Evolutionary conservation across 2,888 invertebrate species (phyloP), one percentile per base, ranked within the genome.

Genomic region (Platycnemis pennipes): DNA sequence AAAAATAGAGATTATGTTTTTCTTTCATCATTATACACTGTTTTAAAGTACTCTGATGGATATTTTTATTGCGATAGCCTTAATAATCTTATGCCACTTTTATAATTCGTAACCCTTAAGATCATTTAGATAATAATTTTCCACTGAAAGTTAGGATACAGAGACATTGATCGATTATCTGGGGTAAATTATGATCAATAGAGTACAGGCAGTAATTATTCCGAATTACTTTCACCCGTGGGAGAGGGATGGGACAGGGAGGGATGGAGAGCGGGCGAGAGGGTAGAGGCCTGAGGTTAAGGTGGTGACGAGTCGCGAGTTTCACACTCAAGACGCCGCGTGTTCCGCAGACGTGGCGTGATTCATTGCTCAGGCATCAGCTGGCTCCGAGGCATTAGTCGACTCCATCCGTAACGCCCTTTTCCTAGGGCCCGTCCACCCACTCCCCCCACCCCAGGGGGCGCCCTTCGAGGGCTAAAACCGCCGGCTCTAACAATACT

Each of bases 311-410:
- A 89, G 89, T 44, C 26, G 91, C 26, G 91, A 91, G 63, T 69
- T 91, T 44, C 56, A n/a, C 63, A 44, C 89, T 49, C 22, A 8
- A n/a, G 63, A 63, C 63, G 31, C 56, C 56, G 63, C 91, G 63
- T 69, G 91, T 91, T 91, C 63, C 53, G 56, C 45, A 63, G 91
- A 91, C 91, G 63, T 44, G 63, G 91, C 49, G 91, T 91, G 91
- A 91, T 91, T 91, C 91, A 91, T 91, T 42, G 44, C 26, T 56
- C 19, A 69, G 69, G 91, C 91, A 91, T 91, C 91, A 91, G 63
- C 91, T 91, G 91, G 91, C 91, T 69, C 44, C 63, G 63, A 91
- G 69, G 63, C 91, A 91, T 91, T 91, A 91, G 69, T 91, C 63
- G 91, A 91, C 91, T 8, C 26, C 89, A 31, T 69, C 63, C n/a